phyloP scores from a whole-genome alignment of 1,140 invertebrate species.

The Coptotermes formosanus region DNA sequence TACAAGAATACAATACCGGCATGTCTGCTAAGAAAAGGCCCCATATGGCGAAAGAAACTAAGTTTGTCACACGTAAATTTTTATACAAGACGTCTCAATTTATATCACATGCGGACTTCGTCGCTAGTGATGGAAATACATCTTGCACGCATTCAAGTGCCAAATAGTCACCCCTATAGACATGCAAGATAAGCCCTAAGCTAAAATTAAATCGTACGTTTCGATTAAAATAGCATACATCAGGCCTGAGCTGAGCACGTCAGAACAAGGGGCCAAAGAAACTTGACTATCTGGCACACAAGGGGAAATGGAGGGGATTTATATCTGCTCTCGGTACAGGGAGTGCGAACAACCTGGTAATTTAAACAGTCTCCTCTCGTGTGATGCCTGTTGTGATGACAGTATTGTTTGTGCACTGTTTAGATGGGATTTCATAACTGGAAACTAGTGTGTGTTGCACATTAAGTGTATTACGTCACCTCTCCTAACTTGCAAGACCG shows the following conservation, averaged over 20 bases:
- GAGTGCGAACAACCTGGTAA: neutral
- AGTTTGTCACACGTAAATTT: no score
- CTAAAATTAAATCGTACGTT: neutral
- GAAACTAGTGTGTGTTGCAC: no score
- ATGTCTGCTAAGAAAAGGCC: no score
- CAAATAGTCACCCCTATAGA: neutral
- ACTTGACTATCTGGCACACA: no score
- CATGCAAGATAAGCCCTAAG: neutral
- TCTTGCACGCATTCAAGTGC: neutral
- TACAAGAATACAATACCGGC: no score
- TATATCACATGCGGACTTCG: neutral
- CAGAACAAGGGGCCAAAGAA: neutral
- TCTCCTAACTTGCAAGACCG: no score
- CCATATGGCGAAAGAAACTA: no score
- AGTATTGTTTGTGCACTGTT: neutral
- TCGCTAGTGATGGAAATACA: neutral
- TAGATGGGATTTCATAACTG: no score
- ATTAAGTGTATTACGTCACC: neutral
- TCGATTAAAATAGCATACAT: neutral
- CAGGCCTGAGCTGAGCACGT: neutral
- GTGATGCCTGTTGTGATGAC: neutral
- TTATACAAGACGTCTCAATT: neutral
- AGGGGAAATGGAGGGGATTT: neutral
- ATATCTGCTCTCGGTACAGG: neutral
- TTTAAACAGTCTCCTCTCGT: neutral